Percentiles rank a stretch among this genome's conserved stretches.
Evolutionary conservation across 2,797 vertebrate species (phyloP).

Genomic region (Labeo calbasu): DNA sequence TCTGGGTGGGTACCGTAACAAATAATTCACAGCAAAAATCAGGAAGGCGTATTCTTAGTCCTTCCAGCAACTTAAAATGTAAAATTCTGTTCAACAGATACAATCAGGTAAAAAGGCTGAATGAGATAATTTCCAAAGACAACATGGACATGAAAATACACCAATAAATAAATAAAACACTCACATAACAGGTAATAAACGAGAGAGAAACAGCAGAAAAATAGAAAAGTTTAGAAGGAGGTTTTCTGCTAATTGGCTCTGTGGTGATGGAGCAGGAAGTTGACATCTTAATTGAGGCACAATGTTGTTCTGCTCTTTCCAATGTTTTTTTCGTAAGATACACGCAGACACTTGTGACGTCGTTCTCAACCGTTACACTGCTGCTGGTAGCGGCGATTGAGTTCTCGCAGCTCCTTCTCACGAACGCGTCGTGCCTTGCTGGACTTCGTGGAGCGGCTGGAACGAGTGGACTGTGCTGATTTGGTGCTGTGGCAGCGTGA

Average conservation of each 20-base stretch:
- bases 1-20: conserved; percentile 59
- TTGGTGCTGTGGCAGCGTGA: conserved; percentile 99
- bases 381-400: conserved; percentile 97
- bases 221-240: conserved; percentile 39
- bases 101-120: conserved; percentile 74
- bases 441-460: conserved; percentile 95
- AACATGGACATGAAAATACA: conserved; percentile 64
- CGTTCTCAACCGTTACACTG: conserved; percentile 89
- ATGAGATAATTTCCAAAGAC: conserved; percentile 75
- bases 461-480: conserved; percentile 93
- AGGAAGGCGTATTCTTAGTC: conserved; percentile 66
- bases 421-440: conserved; percentile 91
- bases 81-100: conserved; percentile 84
- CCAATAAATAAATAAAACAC: conserved; percentile 83
- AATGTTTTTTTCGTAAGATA: background rate
- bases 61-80: conserved; percentile 68
- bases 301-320: conserved; percentile 37
- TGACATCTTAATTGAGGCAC: conserved; percentile 14
- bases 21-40: conserved; percentile 81
- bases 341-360: background rate
- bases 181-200: conserved; percentile 61
- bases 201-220: conserved; percentile 53
- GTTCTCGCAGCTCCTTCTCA: conserved; percentile 93
- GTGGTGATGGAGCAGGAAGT: conserved; percentile 52
- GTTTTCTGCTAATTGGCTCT: conserved; percentile 49